Base-by-base conservation (phyloP, 2,113 vertebrate species). In the Callopanchax toddi region DNA sequence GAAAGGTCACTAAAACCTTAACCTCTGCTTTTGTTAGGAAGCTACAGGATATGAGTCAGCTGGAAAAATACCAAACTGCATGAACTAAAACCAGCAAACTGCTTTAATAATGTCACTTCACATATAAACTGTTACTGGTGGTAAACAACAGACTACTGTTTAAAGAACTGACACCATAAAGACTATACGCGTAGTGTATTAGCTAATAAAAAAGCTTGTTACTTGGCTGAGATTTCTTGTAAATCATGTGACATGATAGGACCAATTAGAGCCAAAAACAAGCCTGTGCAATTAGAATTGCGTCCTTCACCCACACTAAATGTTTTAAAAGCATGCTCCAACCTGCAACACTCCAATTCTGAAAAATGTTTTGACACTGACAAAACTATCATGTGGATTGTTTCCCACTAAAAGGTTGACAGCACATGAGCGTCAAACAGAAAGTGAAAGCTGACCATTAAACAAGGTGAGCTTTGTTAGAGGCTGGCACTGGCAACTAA, bases 191-290 rank as follows among this genome's bases (percentile, higher is more conserved):
- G 11, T 51, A 75, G 70, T 50, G 62, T 51, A 9, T 51, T 16
- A 2, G 4, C 25, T 32, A 5, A 7, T 23, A 43, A 65, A 50
- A 13, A 16, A 22, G 37, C 5, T 23, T 45, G 10, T 44, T 0
- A 18, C 3, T 2, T 18, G 5, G 4, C 16, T 22, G 7, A 20
- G 39, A 34, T 49, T 74, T 82, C 21, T n/a, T 59, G 42, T 62
- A 86, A 82, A 81, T 12, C 78, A 82, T 66, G 74, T 83, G 78
- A 90, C 57, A 39, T 1, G 10, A 45, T 11, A n/a, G 23, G 3
- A 49, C 4, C 29, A 32, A 32, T 6, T 18, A 3, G 2, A 34
- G 60, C 8, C 22, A 17, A 0, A 20, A 45, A n/a, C 39, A n/a
- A 17, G 15, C 49, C 43, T 40, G 11, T 18, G 4, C 11, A 55